Base-by-base conservation (phyloP, 2,888 invertebrate species). In the Xylocampa areola region DNA sequence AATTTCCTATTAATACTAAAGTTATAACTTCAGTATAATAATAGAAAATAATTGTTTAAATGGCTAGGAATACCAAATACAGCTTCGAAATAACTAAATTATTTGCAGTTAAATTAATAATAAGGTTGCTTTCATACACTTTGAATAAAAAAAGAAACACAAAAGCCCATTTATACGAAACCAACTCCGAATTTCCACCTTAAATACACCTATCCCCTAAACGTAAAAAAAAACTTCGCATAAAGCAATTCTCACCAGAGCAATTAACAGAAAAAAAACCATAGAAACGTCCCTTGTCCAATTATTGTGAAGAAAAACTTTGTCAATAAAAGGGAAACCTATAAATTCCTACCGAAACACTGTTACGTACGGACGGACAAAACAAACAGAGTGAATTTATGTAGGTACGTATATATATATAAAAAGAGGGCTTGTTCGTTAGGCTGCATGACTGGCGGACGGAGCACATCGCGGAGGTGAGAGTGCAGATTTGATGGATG, bases 401-500 rank as follows among this genome's bases (percentile, higher is more conserved):
- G 62, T 84, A 80, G 70, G 73, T 76, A 71, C 75, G 77, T 80
- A 77, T 78, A 85, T 64, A 64, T 25, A 5, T 78, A 85, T 64
- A 64, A 64, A 81, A 83, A 83, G 81, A 77, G 80, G 74, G 70
- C 70, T 69, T 67, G 86, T 92, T 92, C 92, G 91, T 93, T 93
- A 93, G 91, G 89, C 87, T 82, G 89, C 90, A 91, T 93, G 92
- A 93, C 92, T 92, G 88, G 91, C 91, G 89, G 86, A 85, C 86
- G 84, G 87, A 86, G 87, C 82, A 85, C 81, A 81, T 82, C 74
- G 72, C 73, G 66, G 72, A 79, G 64, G 61, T 66, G 44, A 39
- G 44, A 49, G 47, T 43, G n/a, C 27, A 49, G 33, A 17, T 17
- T 49, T 64, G 52, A 41, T 81, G 82, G 88, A 89, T 82, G 71